A percentile compares a stretch with the other conserved stretches of the same genome.
Evolutionary conservation across 2,888 invertebrate species (phyloP).

Genomic region (Dryobota labecula): DNA sequence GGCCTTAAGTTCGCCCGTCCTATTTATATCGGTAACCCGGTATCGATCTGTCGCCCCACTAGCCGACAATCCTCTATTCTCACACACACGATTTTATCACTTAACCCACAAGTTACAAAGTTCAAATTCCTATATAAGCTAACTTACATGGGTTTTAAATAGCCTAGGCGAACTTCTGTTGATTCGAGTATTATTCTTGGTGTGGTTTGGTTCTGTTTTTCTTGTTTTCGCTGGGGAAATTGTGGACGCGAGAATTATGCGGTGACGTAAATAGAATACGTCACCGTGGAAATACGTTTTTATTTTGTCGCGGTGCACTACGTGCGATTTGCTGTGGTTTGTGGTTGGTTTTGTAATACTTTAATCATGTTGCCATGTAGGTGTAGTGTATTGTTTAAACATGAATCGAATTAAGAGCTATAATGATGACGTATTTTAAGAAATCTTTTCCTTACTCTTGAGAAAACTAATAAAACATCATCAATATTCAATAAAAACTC

Average conservation of each 20-base stretch:
- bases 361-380: neutral
- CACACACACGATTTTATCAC: constrained; percentile 75
- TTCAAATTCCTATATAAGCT: constrained; percentile 68
- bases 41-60: constrained; percentile 89
- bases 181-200: constrained; percentile 72
- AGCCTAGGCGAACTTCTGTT: constrained; percentile 76
- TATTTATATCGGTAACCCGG: constrained; percentile 87
- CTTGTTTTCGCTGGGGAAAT: constrained; percentile 63
- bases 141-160: constrained; percentile 73
- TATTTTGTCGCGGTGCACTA: constrained; percentile 16
- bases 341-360: constrained; percentile 26
- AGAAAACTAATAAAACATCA: constrained; percentile 7
- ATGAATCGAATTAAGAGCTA: neutral
- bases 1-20: constrained; percentile 84
- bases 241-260: constrained; percentile 51
- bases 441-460: neutral
- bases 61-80: constrained; percentile 83
- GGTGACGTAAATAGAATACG: constrained; percentile 59
- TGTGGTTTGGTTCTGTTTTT: constrained; percentile 61
- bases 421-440: neutral
- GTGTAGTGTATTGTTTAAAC: neutral
- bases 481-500: constrained; percentile 31
- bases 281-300: constrained; percentile 31
- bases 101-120: constrained; percentile 72
- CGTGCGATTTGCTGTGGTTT: constrained; percentile 22